phyloP scores from a whole-genome alignment of 2,888 invertebrate species.

The Caenorhabditis virilis region DNA sequence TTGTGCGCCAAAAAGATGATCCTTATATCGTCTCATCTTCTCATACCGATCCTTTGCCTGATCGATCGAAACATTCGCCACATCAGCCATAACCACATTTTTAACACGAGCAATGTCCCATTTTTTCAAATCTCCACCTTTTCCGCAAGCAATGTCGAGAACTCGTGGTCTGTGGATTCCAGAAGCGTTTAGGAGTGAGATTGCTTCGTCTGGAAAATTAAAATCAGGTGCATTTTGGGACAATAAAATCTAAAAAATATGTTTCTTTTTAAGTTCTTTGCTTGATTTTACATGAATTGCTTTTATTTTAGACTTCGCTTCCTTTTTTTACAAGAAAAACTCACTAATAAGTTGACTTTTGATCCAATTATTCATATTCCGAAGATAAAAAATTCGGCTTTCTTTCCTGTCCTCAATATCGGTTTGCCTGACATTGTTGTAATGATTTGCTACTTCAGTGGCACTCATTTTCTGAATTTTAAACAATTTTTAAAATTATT shows the following conservation, averaged over 20 bases:
- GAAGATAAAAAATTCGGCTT: constrained; percentile 87
- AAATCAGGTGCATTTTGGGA: not conserved
- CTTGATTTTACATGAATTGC: no score
- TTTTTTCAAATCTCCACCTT: constrained; percentile 96
- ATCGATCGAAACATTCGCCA: constrained; percentile 87
- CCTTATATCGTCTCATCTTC: constrained; percentile 73
- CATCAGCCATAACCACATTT: constrained; percentile 73
- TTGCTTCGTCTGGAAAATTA: constrained; percentile 45
- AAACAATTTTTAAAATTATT: not conserved
- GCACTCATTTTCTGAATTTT: constrained; percentile 45
- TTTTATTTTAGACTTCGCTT: not conserved
- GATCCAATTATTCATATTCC: constrained; percentile 99
- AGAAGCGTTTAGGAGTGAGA: constrained; percentile 22
- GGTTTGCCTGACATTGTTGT: constrained; percentile 85
- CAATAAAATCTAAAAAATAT: no score
- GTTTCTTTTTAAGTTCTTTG: no score
- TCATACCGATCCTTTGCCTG: constrained; percentile 86
- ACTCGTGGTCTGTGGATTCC: constrained; percentile 72
- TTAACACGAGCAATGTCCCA: constrained; percentile 73
- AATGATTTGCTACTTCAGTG: constrained; percentile 82
- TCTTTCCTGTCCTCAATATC: constrained; percentile 81
- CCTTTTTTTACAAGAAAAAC: constrained; percentile 39
- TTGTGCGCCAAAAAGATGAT: constrained; percentile 78
- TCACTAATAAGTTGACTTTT: constrained; percentile 92
- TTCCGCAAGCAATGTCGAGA: constrained; percentile 94